Conservation (phyloP, 2,113 vertebrate genomes). For the Phainopepla nitens region DNA sequence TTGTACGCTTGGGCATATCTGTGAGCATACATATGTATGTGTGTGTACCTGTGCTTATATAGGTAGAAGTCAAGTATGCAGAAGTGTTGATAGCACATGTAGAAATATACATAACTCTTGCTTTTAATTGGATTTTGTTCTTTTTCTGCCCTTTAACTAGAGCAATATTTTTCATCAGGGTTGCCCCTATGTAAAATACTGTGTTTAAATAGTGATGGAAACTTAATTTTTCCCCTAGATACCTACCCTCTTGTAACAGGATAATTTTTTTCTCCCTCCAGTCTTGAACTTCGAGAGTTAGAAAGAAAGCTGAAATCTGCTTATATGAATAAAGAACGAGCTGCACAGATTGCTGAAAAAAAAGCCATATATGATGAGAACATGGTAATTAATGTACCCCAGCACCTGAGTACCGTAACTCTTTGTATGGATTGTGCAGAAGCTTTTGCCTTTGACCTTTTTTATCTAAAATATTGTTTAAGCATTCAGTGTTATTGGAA, state of each 20-base stretch:
- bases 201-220: not conserved
- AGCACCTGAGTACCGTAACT: not conserved
- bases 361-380: constrained; percentile 77
- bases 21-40: rapidly evolving
- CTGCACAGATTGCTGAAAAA: constrained; percentile 89
- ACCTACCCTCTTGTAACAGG: not conserved
- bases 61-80: not conserved
- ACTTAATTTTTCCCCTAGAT: not conserved
- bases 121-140: not conserved
- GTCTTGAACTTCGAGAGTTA: constrained; percentile 87
- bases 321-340: constrained; percentile 87
- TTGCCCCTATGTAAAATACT: not conserved
- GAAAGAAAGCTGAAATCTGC: constrained; percentile 85
- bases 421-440: not conserved
- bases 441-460: not conserved
- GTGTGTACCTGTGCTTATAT: rapidly evolving
- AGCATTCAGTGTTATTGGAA: not conserved
- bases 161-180: not conserved
- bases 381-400: constrained; percentile 73
- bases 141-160: not conserved
- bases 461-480: not conserved
- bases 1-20: rapidly evolving
- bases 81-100: not conserved
- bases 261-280: constrained; percentile 1
- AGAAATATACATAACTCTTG: too few species aligned